Base-by-base conservation (phyloP, 2,888 invertebrate species). In the Hydroisotoma schaefferi region DNA sequence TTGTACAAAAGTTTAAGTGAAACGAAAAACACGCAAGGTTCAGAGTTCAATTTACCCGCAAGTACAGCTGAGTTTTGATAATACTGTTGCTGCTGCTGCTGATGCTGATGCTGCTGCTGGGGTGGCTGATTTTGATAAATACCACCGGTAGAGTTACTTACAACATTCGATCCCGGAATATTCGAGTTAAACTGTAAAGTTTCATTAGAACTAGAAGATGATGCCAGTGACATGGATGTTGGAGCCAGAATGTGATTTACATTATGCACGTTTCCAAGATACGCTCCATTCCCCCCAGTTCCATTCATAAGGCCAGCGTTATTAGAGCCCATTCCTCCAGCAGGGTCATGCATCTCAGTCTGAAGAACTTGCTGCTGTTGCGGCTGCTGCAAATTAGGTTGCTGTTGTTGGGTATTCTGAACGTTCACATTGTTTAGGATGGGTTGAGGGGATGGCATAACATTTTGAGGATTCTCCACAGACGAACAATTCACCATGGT, bases 41-140 rank as follows among this genome's bases (percentile, higher is more conserved):
- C 43, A 15, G 43, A 33, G 8, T 33, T 33, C n/a, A 20, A 29
- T 23, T 29, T 47, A 56, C 56, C 56, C 20, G 26, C n/a, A 4
- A 55, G 27, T 6, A 55, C 55, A n/a, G 25, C 26, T 4, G 55
- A 26, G n/a, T 25, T 26, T 5, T 33, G 52, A 52, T 37, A 52
- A 52, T 58, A 58, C 58, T 59, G 59, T 29, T 59, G 59, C 38
- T 60, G 59, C 56, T 59, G 63, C 22, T 53, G 57, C n/a, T 28
- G 61, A 47, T 71, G 48, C 33, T 26, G 46, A 22, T 52, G 52
- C 43, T 59, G 59, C 38, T 60, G 59, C 56, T 59, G 63, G 18
- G 46, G 57, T n/a, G 40, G 61, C 47, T 71, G 48, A 47, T 26
- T 54, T 28, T 52, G 52, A 54, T 59, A 54, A 37, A 54, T 54